phyloP scores from a whole-genome alignment of 2,797 vertebrate genomes.

The Pseudochirops corinnae region DNA sequence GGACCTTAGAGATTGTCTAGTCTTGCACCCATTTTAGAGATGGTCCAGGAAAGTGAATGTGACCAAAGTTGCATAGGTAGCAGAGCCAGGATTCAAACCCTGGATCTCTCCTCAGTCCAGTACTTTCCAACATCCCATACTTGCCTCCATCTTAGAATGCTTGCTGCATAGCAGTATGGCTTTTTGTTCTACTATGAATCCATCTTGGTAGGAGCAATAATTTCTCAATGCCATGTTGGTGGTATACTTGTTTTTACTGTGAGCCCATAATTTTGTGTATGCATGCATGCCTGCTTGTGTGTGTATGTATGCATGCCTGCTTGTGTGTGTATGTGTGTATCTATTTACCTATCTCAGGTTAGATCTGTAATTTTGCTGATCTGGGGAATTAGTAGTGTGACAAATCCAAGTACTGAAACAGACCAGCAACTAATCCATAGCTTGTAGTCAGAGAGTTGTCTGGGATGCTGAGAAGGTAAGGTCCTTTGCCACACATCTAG shows the following conservation, averaged over 20 bases:
- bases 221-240: background rate
- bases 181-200: background rate
- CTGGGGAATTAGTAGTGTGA: background rate
- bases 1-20: background rate
- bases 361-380: background rate
- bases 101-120: background rate
- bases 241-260: background rate
- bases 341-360: background rate
- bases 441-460: background rate
- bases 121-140: background rate
- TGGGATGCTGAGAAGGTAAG: background rate
- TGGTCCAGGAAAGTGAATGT: no score
- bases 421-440: background rate
- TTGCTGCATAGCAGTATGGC: background rate
- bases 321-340: background rate
- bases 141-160: background rate
- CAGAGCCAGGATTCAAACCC: background rate
- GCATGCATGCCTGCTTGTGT: background rate
- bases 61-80: background rate
- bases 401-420: background rate
- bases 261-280: background rate
- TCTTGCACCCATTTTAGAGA: no score
- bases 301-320: no score
- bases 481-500: background rate
- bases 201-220: background rate